Percentiles rank a stretch among this genome's conserved stretches.
Conservation (phyloP, 2,113 vertebrate species). For the Probosciger aterrimus region DNA sequence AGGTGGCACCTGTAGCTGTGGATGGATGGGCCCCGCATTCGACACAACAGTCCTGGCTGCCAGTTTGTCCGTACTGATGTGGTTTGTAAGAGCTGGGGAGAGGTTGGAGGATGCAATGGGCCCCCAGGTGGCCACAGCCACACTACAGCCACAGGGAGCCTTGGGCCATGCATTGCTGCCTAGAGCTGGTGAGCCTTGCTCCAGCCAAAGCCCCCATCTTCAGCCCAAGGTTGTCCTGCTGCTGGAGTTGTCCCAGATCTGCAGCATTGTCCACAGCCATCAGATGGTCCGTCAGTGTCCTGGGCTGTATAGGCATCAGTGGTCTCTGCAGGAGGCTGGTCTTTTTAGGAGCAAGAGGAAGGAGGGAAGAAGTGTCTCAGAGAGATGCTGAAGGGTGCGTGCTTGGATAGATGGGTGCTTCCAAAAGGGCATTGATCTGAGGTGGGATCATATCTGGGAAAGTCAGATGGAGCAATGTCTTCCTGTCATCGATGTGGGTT, state of each 20-base stretch:
- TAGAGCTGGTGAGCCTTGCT: neutral
- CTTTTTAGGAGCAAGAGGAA: neutral
- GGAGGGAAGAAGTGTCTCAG: neutral
- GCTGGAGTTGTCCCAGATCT: neutral
- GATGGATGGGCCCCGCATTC: fast-evolving
- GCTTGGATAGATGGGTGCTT: neutral
- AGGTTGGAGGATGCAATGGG: neutral
- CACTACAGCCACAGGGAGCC: neutral
- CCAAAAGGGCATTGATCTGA: neutral
- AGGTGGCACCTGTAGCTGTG: neutral
- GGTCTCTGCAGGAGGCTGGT: neutral
- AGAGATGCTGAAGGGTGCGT: neutral
- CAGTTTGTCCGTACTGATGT: fast-evolving
- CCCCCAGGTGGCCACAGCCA: fast-evolving
- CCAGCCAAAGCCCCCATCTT: neutral
- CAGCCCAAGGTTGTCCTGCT: neutral
- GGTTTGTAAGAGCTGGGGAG: neutral
- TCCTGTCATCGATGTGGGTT: neutral
- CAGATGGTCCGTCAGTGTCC: neutral
- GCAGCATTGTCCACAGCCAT: neutral
- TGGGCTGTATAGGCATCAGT: neutral
- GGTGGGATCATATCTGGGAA: neutral
- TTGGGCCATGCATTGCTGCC: fast-evolving
- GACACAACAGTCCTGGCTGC: fast-evolving
- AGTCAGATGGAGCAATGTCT: neutral